Base-by-base conservation (phyloP, 1,140 invertebrate genomes). In the Rhagoletis zephyria region DNA sequence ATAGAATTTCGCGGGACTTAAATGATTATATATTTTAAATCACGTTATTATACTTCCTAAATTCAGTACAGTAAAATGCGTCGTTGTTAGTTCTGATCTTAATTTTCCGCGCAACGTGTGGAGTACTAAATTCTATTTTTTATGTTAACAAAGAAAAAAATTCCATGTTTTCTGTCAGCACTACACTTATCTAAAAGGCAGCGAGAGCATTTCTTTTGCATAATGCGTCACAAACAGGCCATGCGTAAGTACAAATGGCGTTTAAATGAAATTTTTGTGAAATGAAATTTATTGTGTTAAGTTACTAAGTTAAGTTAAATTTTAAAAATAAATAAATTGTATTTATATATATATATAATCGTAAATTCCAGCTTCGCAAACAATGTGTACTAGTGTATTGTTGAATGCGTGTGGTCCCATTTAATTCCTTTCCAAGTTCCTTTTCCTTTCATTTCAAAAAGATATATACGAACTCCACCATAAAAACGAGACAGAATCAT, bases 231-330 rank as follows among this genome's bases (percentile, higher is more conserved):
- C 48, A 12, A 56, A 85, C 85, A 86, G 90, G 89, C 88, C 90
- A 89, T 89, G 90, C 90, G 91, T 92, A 92, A 92, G 91, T 92
- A 92, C 91, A 92, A 92, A 92, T 92, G 91, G 91, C 90, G 90
- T 91, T 92, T 91, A 10, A 81, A 81, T 81, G 74, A 81, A 81
- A 51, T 81, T 56, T 81, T 59, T 81, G 74, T 81, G 74, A 81
- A 90, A 91, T 92, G 91, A 92, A 92, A 92, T 92, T 92, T n/a
- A 67, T 48, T 85, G 59, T 61, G 48, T 56, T 91, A 90, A 63
- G 61, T 65, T 14, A 87, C 56, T 67, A 67, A 14, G 63, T 86
- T 61, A 88, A 86, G 60, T 63, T 88, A 86, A 70, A 30, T 60
- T 87, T 30, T 85, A 85, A 67, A 14, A 85, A 85, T 60, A 81